Percentiles rank a stretch among this genome's conserved stretches.
Conservation (phyloP, 2,797 vertebrate genomes). For the Balearica regulorum region DNA sequence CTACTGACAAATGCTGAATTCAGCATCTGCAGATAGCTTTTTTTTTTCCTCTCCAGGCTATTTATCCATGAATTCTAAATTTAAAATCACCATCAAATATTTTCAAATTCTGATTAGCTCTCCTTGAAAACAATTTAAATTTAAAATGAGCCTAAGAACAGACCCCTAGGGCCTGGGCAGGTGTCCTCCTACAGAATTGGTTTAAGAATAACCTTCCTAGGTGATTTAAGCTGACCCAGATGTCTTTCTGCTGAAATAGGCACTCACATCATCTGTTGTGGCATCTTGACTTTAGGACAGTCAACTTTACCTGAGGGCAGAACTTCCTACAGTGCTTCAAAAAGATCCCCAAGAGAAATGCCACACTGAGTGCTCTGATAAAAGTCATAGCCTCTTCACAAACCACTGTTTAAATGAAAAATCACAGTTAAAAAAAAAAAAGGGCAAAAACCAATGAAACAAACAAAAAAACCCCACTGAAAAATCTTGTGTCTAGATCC, state of each 20-base stretch:
- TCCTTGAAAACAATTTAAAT: conserved; percentile 19
- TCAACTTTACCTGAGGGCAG: background rate
- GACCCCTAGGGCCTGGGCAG: background rate
- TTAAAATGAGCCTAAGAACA: background rate
- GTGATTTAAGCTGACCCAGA: background rate
- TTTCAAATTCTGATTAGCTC: conserved; percentile 28
- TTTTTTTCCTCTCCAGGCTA: fast-evolving
- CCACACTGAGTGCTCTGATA: background rate
- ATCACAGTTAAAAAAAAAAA: background rate
- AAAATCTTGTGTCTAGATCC: background rate
- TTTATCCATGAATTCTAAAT: conserved; percentile 14
- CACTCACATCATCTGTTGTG: background rate
- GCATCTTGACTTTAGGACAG: background rate
- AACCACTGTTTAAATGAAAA: background rate
- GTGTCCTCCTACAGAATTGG: background rate
- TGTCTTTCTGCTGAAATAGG: background rate
- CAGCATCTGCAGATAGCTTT: background rate
- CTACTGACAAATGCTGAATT: background rate
- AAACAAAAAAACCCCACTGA: background rate
- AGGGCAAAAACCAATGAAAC: background rate
- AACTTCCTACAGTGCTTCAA: background rate
- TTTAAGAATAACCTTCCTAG: background rate
- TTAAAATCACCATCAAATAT: conserved; percentile 14
- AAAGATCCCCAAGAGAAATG: background rate
- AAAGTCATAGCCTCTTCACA: background rate